Evolutionary conservation across 2,888 invertebrate species (phyloP), one percentile per base, ranked within the genome.

Genomic region (Lasioglossum malachurum): DNA sequence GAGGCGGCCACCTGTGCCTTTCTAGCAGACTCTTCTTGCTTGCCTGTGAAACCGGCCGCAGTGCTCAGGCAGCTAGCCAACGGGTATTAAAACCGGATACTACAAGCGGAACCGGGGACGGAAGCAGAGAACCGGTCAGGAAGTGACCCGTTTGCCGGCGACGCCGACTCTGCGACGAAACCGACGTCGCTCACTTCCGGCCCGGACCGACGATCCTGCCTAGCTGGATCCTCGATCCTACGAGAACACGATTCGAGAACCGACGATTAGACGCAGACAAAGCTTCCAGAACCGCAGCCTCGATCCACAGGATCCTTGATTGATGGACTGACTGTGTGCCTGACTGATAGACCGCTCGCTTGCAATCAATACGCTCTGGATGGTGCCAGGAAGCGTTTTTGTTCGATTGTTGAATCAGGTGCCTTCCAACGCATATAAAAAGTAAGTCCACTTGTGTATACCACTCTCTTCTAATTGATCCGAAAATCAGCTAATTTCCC

Each of bases 81-180:
- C 91, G 87, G 90, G 91, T 92, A 94, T 94, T 94, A 92, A 94
- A 93, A 92, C 86, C 93, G 94, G 94, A 94, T 94, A 94, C 92
- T 90, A 91, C 84, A 92, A 90, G 64, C 94, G 94, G 94, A 93
- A 89, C 77, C 92, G 92, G 91, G 91, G 78, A 77, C 93, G 93
- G 94, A 94, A 94, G 91, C 83, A 92, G 92, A 92, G 91, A 91
- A 91, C 91, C 92, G 90, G 91, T 78, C 90, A 92, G 94, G 93
- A 94, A 92, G 92, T 91, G 90, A 90, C 91, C 93, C 93, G 93
- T 94, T 94, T 93, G 92, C 92, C 88, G 89, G 88, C 84, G 89
- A 86, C 93, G 92, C 92, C 88, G 88, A 87, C 84, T 89, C 86
- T 84, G 83, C 88, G 90, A 87, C 85, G 87, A 90, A 86, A 89